A percentile compares a stretch with the other conserved stretches of the same genome.
These are phyloP conservation scores for Neomorphus geoffroyi DNA, from an alignment of 2,797 vertebrate species.

Conservation along the genomic window DNA sequence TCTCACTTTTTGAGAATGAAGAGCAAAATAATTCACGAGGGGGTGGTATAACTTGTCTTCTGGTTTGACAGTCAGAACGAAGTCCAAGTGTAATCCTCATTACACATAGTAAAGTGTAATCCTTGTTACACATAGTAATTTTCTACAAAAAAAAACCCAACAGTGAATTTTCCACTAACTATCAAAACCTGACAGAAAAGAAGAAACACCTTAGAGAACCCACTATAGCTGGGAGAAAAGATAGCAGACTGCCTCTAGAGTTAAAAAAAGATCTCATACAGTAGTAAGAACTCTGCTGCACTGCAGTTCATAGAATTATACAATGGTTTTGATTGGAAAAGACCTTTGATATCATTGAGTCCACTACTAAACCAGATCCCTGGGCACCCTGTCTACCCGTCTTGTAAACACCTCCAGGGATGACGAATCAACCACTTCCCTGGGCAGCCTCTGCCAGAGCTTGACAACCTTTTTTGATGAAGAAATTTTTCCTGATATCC, in stretches of 20 bases:
- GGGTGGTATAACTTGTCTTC: background rate
- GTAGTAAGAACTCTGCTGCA: background rate
- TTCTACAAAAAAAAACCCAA: background rate
- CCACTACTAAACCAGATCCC: too few species aligned
- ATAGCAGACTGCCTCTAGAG: background rate
- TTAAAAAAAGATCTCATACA: background rate
- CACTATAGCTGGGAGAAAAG: background rate
- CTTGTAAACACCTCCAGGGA: too few species aligned
- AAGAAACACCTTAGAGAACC: background rate
- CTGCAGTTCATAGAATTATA: background rate
- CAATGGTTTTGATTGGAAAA: too few species aligned
- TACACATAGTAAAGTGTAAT: background rate
- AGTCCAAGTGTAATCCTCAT: background rate
- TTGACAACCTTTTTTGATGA: too few species aligned
- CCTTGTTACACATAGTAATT: background rate
- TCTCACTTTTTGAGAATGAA: background rate
- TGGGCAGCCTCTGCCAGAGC: too few species aligned
- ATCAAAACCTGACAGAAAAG: background rate
- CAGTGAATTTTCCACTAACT: background rate
- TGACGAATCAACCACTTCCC: too few species aligned
- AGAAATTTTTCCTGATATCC: too few species aligned
- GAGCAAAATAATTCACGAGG: too few species aligned
- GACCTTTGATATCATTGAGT: too few species aligned
- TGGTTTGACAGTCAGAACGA: background rate
- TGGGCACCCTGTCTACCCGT: too few species aligned